Conservation (phyloP, 2,113 vertebrate species). For the Nothoprocta pentlandii region DNA sequence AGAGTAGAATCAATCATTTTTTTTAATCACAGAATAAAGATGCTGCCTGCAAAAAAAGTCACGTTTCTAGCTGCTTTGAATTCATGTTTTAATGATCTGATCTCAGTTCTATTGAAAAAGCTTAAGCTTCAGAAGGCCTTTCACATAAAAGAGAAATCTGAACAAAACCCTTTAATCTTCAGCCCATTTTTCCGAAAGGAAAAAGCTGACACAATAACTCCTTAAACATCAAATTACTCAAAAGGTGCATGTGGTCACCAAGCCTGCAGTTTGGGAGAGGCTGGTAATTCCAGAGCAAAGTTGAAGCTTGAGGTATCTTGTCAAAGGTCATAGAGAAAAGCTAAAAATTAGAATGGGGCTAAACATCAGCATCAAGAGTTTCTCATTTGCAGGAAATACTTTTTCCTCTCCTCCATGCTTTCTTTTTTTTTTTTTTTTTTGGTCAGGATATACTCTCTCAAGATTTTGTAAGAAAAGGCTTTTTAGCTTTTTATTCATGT, state of each 20-base stretch:
- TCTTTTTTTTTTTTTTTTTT: not conserved
- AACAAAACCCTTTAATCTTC: not conserved
- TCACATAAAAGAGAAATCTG: not conserved
- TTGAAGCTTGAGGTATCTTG: not conserved
- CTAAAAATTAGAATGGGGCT: not conserved
- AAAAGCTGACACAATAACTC: not conserved
- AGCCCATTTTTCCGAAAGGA: not conserved
- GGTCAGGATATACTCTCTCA: not conserved
- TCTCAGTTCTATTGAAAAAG: not conserved
- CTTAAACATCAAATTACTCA: not conserved
- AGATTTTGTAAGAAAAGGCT: not conserved
- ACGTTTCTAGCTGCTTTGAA: not conserved
- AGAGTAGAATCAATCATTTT: not conserved
- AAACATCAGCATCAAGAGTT: not conserved
- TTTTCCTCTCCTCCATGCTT: not conserved
- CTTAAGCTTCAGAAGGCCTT: not conserved
- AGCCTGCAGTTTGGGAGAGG: rapidly evolving
- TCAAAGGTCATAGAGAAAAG: not conserved
- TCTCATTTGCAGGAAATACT: not conserved
- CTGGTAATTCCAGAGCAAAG: not conserved
- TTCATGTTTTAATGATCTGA: not conserved
- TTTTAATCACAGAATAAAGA: not conserved
- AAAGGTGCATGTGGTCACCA: not conserved
- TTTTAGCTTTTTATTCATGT: not conserved
- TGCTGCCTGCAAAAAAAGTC: not conserved